Evolutionary conservation across 2,888 invertebrate genomes (phyloP).

Genomic region (Eilema caniola): DNA sequence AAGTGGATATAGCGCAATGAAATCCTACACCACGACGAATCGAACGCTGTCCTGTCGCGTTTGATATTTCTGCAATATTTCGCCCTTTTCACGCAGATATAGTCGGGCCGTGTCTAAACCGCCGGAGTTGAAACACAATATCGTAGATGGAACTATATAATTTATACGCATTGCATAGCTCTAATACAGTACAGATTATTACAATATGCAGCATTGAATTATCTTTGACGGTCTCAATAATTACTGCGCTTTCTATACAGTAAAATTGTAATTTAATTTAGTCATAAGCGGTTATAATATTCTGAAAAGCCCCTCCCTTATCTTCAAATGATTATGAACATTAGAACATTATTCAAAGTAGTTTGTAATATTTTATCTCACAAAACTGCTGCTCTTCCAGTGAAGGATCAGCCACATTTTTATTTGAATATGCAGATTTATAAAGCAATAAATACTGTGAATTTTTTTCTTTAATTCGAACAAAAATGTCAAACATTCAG

Average conservation of each 20-base stretch:
- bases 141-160: constrained; percentile 80
- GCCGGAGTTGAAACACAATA: constrained; percentile 86
- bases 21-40: constrained; percentile 85
- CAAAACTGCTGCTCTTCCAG: no score
- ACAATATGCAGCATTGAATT: constrained; percentile 71
- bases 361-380: no score
- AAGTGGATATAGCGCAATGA: constrained; percentile 81
- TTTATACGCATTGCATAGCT: constrained; percentile 76
- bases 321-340: no score
- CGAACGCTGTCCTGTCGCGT: constrained; percentile 85
- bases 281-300: constrained; percentile 12
- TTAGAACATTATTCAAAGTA: no score
- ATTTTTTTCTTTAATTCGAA: no score
- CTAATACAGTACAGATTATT: constrained; percentile 67
- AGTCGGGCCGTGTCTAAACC: constrained; percentile 82
- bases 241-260: constrained; percentile 18
- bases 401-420: no score
- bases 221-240: constrained; percentile 45
- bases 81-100: constrained; percentile 86
- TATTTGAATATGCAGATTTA: no score
- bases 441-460: no score
- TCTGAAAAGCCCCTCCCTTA: no score
- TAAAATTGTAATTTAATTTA: constrained; percentile 23
- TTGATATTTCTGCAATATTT: constrained; percentile 86
- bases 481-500: no score